Base-by-base conservation (phyloP, 2,797 vertebrate genomes). In the Gambusia yucatana region DNA sequence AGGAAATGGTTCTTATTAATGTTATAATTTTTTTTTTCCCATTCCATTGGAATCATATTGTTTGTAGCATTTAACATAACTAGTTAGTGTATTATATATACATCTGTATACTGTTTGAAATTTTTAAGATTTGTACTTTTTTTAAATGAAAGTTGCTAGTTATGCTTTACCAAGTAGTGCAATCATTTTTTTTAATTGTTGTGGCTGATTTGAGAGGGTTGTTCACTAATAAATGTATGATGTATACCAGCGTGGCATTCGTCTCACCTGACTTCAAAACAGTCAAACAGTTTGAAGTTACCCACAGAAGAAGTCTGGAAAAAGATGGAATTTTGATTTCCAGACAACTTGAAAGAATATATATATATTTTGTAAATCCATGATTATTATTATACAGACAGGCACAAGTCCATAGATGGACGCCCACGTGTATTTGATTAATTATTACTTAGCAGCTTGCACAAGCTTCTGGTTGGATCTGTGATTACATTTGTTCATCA, bases 121-220 rank as follows among this genome's bases (percentile, higher is more conserved):
- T 99, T 99, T 99, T 99, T 99, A 99, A 99, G 97, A 99, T 99
- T 99, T 99, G 98, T 99, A 99, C 98, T 99, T 99, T 99, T 99
- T 99, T 99, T 99, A 99, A 98, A 98, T 98, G 98, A 98, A 99
- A 99, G 97, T 99, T 99, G 98, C 98, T 99, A 99, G 98, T 99
- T 99, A 97, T 98, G 98, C 98, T 99, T 99, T 98, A 99, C 97
- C 97, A 97, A 97, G 98, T 99, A 99, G 98, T 99, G 98, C 98
- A 99, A 99, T 99, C 98, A 98, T 99, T 96, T 99, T 98, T 98
- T 98, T 98, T 86, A 76, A 98, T 98, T 97, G 96, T 98, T 98
- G 98, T 99, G 97, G 98, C 98, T 99, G 98, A 99, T 98, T 98
- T 97, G 97, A 99, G 97, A 99, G 98, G 98, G 98, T 98, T 99